phyloP scores from a whole-genome alignment of 2,888 invertebrate genomes.

The Eretmocerus hayati region DNA sequence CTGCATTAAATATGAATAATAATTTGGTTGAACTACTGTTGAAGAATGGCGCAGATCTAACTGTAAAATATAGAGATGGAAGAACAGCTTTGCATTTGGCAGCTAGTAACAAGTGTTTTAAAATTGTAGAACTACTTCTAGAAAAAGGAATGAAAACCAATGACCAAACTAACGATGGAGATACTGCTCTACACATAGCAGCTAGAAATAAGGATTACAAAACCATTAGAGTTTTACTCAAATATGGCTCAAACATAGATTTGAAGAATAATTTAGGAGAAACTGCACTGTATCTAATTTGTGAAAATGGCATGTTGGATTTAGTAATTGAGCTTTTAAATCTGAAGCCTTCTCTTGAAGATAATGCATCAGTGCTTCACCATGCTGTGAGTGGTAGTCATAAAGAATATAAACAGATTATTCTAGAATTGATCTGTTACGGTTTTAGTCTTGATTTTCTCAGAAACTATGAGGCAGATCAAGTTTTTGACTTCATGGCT shows the following conservation, averaged over 20 bases:
- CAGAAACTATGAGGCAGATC: not conserved
- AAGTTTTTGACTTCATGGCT: not conserved
- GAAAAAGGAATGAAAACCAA: conserved; percentile 4
- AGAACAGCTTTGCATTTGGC: conserved; percentile 9
- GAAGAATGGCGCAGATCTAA: conserved; percentile 1
- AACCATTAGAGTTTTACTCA: conserved; percentile 4
- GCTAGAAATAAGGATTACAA: not conserved
- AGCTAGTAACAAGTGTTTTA: not conserved
- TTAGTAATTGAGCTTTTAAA: not conserved
- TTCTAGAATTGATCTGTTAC: conserved; percentile 4
- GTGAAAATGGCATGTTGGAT: conserved; percentile 1
- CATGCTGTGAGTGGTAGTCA: conserved; percentile 4
- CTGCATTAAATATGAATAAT: conserved; percentile 3
- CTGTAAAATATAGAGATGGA: conserved; percentile 1
- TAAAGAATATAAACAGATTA: not conserved
- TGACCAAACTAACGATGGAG: not conserved
- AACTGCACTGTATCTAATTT: conserved; percentile 9
- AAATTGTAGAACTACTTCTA: conserved; percentile 9
- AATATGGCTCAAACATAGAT: conserved; percentile 9
- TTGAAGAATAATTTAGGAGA: conserved; percentile 1
- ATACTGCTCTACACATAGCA: conserved; percentile 12
- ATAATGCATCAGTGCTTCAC: conserved; percentile 6
- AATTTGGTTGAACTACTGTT: conserved; percentile 6
- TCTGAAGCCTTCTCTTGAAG: not conserved
- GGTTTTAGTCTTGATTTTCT: conserved; percentile 5